Conservation (phyloP, 2,797 vertebrate species). For the Chromis chromis region DNA sequence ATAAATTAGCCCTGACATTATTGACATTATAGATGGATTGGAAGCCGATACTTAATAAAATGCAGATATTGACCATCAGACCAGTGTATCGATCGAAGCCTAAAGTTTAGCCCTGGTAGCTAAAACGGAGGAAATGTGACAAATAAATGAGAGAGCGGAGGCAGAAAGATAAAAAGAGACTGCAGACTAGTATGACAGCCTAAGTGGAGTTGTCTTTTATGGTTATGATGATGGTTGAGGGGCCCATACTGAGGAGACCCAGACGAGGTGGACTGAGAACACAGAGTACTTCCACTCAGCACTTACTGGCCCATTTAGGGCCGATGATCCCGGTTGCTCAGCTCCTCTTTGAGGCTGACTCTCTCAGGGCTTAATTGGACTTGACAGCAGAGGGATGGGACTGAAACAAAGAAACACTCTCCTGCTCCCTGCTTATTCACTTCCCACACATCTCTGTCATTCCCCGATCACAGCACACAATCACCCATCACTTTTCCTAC, state of each 20-base stretch:
- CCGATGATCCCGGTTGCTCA: constrained; percentile 72
- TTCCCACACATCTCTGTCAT: constrained; percentile 60
- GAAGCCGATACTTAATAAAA: constrained; percentile 20
- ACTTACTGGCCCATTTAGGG: constrained; percentile 79
- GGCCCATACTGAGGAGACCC: constrained; percentile 42
- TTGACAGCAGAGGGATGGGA: constrained; percentile 65
- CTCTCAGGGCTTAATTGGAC: constrained; percentile 66
- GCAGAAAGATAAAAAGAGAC: constrained; percentile 38
- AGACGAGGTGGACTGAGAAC: constrained; percentile 61
- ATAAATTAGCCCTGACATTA: constrained; percentile 21
- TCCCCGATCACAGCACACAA: constrained; percentile 44
- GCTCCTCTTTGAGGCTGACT: constrained; percentile 67
- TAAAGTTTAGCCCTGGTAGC: constrained; percentile 1
- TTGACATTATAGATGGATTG: constrained; percentile 27
- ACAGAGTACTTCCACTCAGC: constrained; percentile 66
- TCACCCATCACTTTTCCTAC: constrained; percentile 37
- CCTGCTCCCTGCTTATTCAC: constrained; percentile 37
- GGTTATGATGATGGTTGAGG: constrained; percentile 67
- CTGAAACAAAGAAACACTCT: constrained; percentile 65
- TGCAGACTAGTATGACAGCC: constrained; percentile 61
- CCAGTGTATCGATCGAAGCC: constrained; percentile 15
- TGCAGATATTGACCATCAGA: constrained; percentile 10
- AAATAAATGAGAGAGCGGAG: constrained; percentile 14
- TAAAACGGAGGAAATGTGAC: constrained; percentile 36
- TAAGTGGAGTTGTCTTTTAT: constrained; percentile 69